Evolutionary conservation across 2,113 vertebrate species (phyloP).

Genomic region (Pipa parva): DNA sequence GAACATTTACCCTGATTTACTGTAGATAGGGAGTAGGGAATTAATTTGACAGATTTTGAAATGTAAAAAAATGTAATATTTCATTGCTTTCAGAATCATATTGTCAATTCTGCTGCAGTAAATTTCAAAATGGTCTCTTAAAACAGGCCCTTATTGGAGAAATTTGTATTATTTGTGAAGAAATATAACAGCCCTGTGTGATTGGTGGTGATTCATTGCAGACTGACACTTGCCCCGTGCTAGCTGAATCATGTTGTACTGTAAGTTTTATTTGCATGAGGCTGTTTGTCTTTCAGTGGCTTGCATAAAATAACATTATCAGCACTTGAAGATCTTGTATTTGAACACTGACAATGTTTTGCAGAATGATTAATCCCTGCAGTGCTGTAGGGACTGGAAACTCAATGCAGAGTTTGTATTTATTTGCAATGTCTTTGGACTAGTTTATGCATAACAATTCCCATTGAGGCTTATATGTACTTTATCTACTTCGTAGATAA

Average conservation of each 20-base stretch:
- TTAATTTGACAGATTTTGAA: too few relatives aligned
- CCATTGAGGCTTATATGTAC: constrained; percentile 20
- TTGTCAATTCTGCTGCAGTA: too few relatives aligned
- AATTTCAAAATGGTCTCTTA: too few relatives aligned
- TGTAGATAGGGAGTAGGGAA: too few relatives aligned
- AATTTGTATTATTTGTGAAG: too few relatives aligned
- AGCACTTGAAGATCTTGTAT: constrained; percentile 39
- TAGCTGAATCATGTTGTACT: background rate
- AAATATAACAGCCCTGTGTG: too few relatives aligned
- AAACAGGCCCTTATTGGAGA: too few relatives aligned
- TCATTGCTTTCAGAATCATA: too few relatives aligned
- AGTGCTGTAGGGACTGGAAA: constrained; percentile 33
- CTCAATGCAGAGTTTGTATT: constrained; percentile 36
- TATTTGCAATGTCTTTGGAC: constrained; percentile 34
- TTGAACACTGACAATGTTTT: constrained; percentile 37
- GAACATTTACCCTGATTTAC: too few relatives aligned
- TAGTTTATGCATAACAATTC: constrained; percentile 37
- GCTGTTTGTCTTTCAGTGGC: constrained; percentile 28
- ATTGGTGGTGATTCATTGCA: too few relatives aligned
- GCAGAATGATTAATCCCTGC: constrained; percentile 40
- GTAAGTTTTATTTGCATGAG: constrained; percentile 26
- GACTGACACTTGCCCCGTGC: too few relatives aligned
- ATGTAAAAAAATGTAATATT: too few relatives aligned
- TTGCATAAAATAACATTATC: constrained; percentile 41
- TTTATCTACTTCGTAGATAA: constrained; percentile 33